Evolutionary conservation across 2,888 invertebrate genomes (phyloP), one percentile per base, ranked within the genome.

Genomic region (Cactoblastis cactorum): DNA sequence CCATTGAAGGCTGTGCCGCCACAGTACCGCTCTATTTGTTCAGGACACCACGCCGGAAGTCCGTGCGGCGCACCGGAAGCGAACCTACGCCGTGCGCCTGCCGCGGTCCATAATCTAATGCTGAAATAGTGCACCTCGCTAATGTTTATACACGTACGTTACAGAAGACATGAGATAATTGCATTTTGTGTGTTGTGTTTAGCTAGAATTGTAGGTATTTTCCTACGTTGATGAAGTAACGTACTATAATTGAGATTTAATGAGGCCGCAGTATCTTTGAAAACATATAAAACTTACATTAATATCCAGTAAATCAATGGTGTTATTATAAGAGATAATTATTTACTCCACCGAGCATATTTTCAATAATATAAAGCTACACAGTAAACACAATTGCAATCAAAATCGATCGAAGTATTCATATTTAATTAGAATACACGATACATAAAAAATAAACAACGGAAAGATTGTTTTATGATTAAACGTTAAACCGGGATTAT

Each of bases 1-100:
- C 72, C 67, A 79, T 73, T 76, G 69, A 71, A 56, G 66, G 70
- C 46, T 46, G 46, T 22, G 47, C 43, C 65, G 63, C 61, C 56
- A 55, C 60, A 63, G 67, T 62, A 68, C 67, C 74, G 80, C 71
- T 80, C 77, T 81, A 82, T 82, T 84, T 82, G 82, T 77, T 77
- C 74, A 68, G 79, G 73, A 74, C 72, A 71, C 72, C 73, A 61
- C 63, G 67, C 72, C 68, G 84, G 84, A 84, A 81, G 81, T 78
- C 67, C 77, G 74, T 76, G 80, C 72, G 72, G 79, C 76, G 77
- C 71, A 74, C 71, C 76, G 73, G 71, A 77, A 74, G 75, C 68
- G 74, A 67, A 52, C 58, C 67, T 61, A 59, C 60, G 59, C 60
- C 41, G 9, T 45, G 45, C 46, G 24, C 41, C 49, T 43, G 33